These are phyloP conservation scores for Ischnus inquisitorius DNA, from an alignment of 2,888 invertebrate species.

Conservation along the genomic window DNA sequence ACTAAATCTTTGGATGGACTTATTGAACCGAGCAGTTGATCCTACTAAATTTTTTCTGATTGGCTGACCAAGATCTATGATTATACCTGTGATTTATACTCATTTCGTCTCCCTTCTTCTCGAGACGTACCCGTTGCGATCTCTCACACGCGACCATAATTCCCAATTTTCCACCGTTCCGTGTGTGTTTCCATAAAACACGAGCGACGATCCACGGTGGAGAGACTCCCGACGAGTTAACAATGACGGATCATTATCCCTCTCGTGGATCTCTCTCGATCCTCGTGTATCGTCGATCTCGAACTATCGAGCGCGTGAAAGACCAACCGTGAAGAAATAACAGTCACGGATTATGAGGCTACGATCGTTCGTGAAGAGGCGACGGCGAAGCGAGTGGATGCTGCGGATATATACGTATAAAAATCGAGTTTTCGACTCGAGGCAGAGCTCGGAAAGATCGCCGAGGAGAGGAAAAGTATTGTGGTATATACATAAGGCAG, in stretches of 20 bases:
- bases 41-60: too few relatives aligned
- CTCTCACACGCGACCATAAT: constrained; percentile 54
- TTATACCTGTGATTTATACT: constrained; percentile 39
- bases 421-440: constrained; percentile 7
- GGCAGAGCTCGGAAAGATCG: neutral
- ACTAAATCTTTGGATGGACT: too few relatives aligned
- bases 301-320: constrained; percentile 46
- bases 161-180: constrained; percentile 65
- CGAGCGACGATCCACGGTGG: constrained; percentile 26
- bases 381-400: neutral
- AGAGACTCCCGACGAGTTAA: constrained; percentile 49
- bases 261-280: constrained; percentile 60
- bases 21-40: too few relatives aligned
- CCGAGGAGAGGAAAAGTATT: neutral
- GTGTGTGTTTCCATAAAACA: constrained; percentile 11
- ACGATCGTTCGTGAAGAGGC: constrained; percentile 38
- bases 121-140: constrained; percentile 15
- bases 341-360: constrained; percentile 53
- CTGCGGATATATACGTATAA: constrained; percentile 2
- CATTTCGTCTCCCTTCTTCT: neutral
- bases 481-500: neutral
- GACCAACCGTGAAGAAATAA: constrained; percentile 68
- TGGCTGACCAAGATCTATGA: neutral
- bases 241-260: constrained; percentile 69
- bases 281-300: constrained; percentile 31